phyloP scores from a whole-genome alignment of 92 coral and sea anemone species.

The Epizoanthus rinbou region DNA sequence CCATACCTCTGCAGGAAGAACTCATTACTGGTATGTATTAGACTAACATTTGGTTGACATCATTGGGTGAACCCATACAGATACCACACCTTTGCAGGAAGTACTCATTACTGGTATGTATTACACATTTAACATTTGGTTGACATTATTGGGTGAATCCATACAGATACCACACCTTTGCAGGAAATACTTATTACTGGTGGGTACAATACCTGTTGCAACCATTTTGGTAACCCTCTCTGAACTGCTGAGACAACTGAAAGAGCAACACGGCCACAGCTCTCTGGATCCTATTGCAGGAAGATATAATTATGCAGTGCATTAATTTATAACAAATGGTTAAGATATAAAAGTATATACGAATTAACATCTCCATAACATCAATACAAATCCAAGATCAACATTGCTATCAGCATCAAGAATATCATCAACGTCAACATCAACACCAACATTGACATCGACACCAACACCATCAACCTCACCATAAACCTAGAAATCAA shows the following conservation, averaged over 20 bases:
- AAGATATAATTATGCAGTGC: neutral
- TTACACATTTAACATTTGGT: too few relatives aligned
- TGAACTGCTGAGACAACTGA: constrained; percentile 80
- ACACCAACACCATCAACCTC: neutral
- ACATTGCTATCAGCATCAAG: too few relatives aligned
- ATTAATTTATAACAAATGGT: neutral
- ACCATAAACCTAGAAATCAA: too few relatives aligned
- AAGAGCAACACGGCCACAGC: constrained; percentile 93
- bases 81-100: too few relatives aligned
- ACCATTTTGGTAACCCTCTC: constrained; percentile 84
- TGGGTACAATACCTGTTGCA: constrained; percentile 61
- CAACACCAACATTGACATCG: too few relatives aligned
- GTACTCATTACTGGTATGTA: neutral
- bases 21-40: neutral
- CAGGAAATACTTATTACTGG: too few relatives aligned
- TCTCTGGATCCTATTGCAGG: constrained; percentile 86
- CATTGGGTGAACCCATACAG: too few relatives aligned
- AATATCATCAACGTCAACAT: neutral
- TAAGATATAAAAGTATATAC: neutral
- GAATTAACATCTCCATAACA: neutral
- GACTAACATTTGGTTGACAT: too few relatives aligned
- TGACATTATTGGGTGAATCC: too few relatives aligned
- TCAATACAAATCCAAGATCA: too few relatives aligned
- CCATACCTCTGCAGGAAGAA: too few relatives aligned
- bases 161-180: too few relatives aligned